Percentiles rank a stretch among this genome's conserved stretches.
These are phyloP conservation scores for Hyaena hyaena DNA, from an alignment of 2,113 vertebrate species.

Conservation along the genomic window DNA sequence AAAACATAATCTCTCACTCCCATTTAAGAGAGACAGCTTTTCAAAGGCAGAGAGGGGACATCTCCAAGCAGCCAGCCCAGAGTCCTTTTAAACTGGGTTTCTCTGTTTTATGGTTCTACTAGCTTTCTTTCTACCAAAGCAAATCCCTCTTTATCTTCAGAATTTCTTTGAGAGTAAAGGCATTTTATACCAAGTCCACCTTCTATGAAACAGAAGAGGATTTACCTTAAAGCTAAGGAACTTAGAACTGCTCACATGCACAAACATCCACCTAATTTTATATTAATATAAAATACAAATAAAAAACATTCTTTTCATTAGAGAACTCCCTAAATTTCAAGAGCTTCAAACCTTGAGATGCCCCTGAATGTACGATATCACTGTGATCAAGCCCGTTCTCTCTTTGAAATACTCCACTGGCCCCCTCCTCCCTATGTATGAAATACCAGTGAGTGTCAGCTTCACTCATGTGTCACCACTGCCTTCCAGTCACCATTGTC, in stretches of 20 bases:
- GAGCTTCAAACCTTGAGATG: background rate
- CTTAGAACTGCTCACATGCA: background rate
- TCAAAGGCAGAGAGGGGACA: background rate
- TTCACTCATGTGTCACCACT: background rate
- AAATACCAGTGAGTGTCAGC: background rate
- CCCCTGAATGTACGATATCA: background rate
- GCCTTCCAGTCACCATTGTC: background rate
- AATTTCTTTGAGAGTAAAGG: background rate
- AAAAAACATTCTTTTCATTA: background rate
- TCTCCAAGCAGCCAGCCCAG: background rate
- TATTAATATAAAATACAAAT: background rate
- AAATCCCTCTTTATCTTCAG: background rate
- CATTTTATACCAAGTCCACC: background rate
- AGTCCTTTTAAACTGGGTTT: background rate
- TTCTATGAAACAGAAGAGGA: background rate
- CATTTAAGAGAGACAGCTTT: background rate
- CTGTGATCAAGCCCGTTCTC: too few relatives aligned
- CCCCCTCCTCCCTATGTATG: fast-evolving
- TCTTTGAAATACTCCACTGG: background rate
- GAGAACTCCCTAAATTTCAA: background rate
- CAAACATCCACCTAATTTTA: background rate
- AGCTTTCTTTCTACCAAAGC: background rate
- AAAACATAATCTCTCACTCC: background rate
- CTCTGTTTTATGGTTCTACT: background rate
- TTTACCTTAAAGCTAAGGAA: background rate